Base-by-base conservation (phyloP, 1,140 invertebrate species). In the Drosophila parabipectinata region DNA sequence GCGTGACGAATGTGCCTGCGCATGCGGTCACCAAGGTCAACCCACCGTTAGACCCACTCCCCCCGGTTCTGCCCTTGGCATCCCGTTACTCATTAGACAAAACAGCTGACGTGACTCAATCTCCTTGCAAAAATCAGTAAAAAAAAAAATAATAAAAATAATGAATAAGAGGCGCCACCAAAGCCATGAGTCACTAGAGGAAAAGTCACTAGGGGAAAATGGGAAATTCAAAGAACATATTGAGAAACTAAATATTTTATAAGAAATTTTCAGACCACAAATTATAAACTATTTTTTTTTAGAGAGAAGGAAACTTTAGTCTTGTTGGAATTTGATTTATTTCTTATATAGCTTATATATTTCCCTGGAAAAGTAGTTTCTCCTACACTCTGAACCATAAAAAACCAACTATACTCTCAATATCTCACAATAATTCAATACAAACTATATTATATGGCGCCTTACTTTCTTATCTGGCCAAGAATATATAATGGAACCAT, bases 51-150 rank as follows among this genome's bases (percentile, higher is more conserved):
- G 44, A 24, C 59, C 53, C 41, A 72, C 57, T 48, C 30, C 28
- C 37, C 15, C 48, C 21, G 24, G 21, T 21, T 21, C 21, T 21
- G 34, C n/a, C 53, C 18, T 15, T 45, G 44, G 44, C 28, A 30
- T 10, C 18, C 14, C 34, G 6, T 54, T 28, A 39, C 52, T 63
- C 32, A 61, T 48, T 54, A 56, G 37, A 32, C 34, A 1, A 39
- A 76, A 77, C 74, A 85, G 82, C 77, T 87, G 74, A 77, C 77
- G 79, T 85, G 82, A 84, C 81, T 84, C 80, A 84, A 83, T 58
- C 59, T 62, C 66, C 41, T 67, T 15, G 24, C 51, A 53, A 57
- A 32, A 44, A 44, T 3, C 14, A 41, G 5, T 30, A 15, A 44
- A 12, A 12, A 34, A n/a, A 28, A 30, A 54, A 32, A 37, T 26